Conservation (phyloP, 2,888 invertebrate species). For the Spisula solida region DNA sequence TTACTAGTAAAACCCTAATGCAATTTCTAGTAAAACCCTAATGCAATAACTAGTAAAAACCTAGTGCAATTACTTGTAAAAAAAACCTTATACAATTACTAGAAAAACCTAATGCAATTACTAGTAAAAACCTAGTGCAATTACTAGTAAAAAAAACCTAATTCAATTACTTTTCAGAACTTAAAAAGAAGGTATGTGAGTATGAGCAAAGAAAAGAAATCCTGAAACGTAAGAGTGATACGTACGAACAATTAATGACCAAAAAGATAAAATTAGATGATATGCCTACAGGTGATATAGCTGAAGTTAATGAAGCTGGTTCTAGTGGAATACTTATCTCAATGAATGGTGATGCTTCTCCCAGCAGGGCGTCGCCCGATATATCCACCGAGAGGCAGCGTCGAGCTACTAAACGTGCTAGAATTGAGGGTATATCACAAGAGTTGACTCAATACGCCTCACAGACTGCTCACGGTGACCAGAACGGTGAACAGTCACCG, state of each 20-base stretch:
- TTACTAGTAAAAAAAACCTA: no score
- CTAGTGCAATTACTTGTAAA: no score
- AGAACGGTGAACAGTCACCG: background rate
- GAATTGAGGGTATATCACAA: constrained; percentile 36
- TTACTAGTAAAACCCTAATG: no score
- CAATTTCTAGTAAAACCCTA: no score
- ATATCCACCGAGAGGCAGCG: background rate
- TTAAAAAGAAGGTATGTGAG: constrained; percentile 77
- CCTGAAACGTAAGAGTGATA: constrained; percentile 78
- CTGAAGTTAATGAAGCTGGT: background rate
- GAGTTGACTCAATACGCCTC: constrained; percentile 18
- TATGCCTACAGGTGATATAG: constrained; percentile 34
- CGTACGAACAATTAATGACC: constrained; percentile 77
- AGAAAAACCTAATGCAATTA: no score
- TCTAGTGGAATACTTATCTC: background rate
- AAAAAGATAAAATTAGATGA: constrained; percentile 67
- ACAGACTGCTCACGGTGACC: background rate
- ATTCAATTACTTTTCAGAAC: constrained; percentile 61
- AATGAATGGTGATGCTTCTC: background rate
- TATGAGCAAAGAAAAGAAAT: constrained; percentile 77
- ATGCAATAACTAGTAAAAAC: no score
- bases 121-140: no score
- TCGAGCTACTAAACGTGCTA: constrained; percentile 34
- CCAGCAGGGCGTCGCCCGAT: constrained; percentile 5
- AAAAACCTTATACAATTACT: no score